Conservation (phyloP, 2,113 vertebrate genomes). For the Ictidomys tridecemlineatus region DNA sequence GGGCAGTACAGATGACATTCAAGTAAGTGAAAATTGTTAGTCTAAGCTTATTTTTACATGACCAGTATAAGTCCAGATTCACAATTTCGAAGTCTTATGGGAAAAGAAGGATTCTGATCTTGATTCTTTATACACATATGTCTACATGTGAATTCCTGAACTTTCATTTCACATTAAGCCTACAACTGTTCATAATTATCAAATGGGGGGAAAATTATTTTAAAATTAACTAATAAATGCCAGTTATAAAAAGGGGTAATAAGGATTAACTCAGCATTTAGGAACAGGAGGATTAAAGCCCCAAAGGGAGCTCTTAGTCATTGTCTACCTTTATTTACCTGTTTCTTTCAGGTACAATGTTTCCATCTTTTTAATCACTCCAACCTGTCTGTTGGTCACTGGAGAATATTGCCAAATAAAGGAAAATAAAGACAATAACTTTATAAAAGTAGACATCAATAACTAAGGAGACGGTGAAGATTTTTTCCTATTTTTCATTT, state of each 20-base stretch:
- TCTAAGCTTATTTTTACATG: conserved; percentile 41
- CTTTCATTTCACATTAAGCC: no score
- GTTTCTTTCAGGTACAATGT: conserved; percentile 52
- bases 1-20: conserved; percentile 61
- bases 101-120: neutral
- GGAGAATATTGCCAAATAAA: conserved; percentile 61
- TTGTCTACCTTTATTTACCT: neutral
- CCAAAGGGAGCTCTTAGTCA: neutral
- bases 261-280: conserved; percentile 17
- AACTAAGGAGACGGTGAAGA: conserved; percentile 83
- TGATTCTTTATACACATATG: neutral
- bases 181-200: neutral
- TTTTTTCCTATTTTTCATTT: conserved; percentile 86
- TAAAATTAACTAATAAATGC: neutral
- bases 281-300: neutral
- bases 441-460: conserved; percentile 81
- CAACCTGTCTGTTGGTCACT: conserved; percentile 23
- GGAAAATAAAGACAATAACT: conserved; percentile 75
- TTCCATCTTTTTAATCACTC: conserved; percentile 57
- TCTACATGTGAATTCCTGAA: neutral
- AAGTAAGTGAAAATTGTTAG: conserved; percentile 79
- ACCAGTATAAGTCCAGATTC: conserved; percentile 15
- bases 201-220: neutral
- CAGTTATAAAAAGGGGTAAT: neutral
- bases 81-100: fast-evolving